A percentile compares a stretch with the other conserved stretches of the same genome.
phyloP scores from a whole-genome alignment of 2,797 vertebrate genomes.

The Sebastes hubbsi region DNA sequence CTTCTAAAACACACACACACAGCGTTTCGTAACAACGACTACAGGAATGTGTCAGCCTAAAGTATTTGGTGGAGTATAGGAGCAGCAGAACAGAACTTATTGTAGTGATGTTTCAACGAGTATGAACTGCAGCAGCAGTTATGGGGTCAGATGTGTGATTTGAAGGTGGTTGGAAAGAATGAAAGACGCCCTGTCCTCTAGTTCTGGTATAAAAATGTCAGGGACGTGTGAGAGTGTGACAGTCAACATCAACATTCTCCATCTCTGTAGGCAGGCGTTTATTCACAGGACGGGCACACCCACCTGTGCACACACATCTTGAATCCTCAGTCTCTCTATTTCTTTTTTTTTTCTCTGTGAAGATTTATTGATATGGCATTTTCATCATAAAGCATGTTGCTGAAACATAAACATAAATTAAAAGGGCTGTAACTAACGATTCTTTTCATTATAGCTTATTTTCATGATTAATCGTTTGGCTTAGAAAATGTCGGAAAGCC shows the following conservation, averaged over 20 bases:
- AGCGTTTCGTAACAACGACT: not conserved
- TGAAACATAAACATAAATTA: not conserved
- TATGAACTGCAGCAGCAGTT: not conserved
- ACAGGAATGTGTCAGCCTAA: not conserved
- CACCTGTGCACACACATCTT: constrained; percentile 54
- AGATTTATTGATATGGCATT: not conserved
- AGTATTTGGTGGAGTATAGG: constrained; percentile 5
- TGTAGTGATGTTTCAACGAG: not conserved
- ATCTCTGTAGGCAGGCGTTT: constrained; percentile 51
- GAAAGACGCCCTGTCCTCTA: constrained; percentile 64
- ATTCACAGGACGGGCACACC: constrained; percentile 55
- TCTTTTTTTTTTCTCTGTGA: not conserved
- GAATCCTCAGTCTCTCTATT: not conserved
- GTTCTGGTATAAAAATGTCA: constrained; percentile 77
- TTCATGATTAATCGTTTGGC: not conserved
- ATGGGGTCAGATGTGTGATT: constrained; percentile 23
- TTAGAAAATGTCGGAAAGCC: not conserved
- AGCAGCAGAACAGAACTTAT: not conserved
- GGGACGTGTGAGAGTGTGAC: constrained; percentile 73
- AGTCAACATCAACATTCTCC: constrained; percentile 85
- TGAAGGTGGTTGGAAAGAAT: constrained; percentile 47
- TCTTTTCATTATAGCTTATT: not conserved
- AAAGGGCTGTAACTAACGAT: not conserved
- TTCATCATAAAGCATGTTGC: not conserved
- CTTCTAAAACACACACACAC: not conserved